Evolutionary conservation across 2,113 vertebrate species (phyloP).

Genomic region (Echinops telfairi): DNA sequence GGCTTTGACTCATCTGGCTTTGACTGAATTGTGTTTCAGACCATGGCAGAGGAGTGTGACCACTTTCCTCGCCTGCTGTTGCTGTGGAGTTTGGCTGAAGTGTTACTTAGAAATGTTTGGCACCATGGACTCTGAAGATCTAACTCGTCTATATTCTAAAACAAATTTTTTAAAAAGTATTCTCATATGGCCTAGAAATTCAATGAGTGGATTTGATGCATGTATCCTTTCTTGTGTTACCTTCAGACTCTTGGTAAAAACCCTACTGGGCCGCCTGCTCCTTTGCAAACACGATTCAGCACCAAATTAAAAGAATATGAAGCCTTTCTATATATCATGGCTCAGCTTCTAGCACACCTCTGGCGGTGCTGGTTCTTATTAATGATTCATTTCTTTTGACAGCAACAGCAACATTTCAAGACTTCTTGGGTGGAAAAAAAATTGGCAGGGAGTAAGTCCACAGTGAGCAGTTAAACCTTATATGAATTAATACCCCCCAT

Average conservation of each 20-base stretch:
- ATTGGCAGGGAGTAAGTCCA: slow-evolving; percentile 86
- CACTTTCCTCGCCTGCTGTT: slow-evolving; percentile 20
- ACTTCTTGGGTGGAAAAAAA: slow-evolving; percentile 89
- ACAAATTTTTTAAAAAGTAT: neutral
- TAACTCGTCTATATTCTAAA: slow-evolving; percentile 38
- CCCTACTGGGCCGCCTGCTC: slow-evolving; percentile 77
- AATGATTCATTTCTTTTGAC: slow-evolving; percentile 89
- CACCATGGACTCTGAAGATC: slow-evolving; percentile 8
- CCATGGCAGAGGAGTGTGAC: neutral
- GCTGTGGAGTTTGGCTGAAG: neutral
- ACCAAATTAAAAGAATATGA: slow-evolving; percentile 83
- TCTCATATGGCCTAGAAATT: slow-evolving; percentile 2
- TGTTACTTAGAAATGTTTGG: neutral
- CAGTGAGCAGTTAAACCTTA: slow-evolving; percentile 88
- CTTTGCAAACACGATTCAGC: slow-evolving; percentile 81
- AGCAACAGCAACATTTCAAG: slow-evolving; percentile 83
- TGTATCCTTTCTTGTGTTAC: slow-evolving; percentile 71
- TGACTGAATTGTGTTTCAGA: slow-evolving; percentile 24
- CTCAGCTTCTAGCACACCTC: slow-evolving; percentile 81
- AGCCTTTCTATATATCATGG: slow-evolving; percentile 84
- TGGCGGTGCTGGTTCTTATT: slow-evolving; percentile 84
- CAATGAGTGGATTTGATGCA: slow-evolving; percentile 62
- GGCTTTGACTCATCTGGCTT: neutral
- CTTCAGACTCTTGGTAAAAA: slow-evolving; percentile 76
- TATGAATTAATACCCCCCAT: slow-evolving; percentile 89